Evolutionary conservation across 2,888 invertebrate genomes (phyloP), one percentile per base, ranked within the genome.

Genomic region (Lumbricus terrestris): DNA sequence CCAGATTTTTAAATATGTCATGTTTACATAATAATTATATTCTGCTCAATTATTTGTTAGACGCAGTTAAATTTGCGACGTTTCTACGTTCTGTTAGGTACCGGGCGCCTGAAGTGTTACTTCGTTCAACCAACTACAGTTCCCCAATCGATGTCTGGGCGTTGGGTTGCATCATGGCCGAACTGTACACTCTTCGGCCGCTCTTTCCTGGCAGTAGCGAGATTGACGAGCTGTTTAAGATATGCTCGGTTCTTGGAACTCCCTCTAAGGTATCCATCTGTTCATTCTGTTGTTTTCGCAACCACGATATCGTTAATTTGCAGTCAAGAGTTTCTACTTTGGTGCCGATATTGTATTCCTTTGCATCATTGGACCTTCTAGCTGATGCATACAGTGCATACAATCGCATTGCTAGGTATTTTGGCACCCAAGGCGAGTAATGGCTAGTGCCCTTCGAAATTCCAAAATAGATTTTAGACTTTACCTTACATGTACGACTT

Each of bases 91-190:
- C 15, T 83, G 6, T 35, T 85, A 85, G 91, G 91, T 91, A 91
- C 69, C 96, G 98, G 91, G 98, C 98, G 0, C 98, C 98, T 0
- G 98, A 98, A 95, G 99, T 99, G 88, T 96, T 99, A 89, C 96
- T 99, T 35, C 97, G 99, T 94, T 98, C 99, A 89, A 98, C 98
- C 3, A 97, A 97, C 91, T 99, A 99, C 95, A 98, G 97, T 93
- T 98, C 98, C 91, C 98, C 99, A 0, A 98, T 99, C 92, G 99
- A 99, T 95, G 96, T 99, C 92, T 99, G 99, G 99, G 99, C 99
- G 5, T 97, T 99, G 89, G 99, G 98, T 88, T 99, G 99, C 94
- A 99, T 99, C 93, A 97, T 98, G 96, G 97, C 99, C 15, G 99
- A 99, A 95, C 96, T 99, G 90, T 98, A 98, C 95, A 98, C 98